Conservation (phyloP, 2,888 invertebrate genomes). For the Hirtodrosophila trivittata region DNA sequence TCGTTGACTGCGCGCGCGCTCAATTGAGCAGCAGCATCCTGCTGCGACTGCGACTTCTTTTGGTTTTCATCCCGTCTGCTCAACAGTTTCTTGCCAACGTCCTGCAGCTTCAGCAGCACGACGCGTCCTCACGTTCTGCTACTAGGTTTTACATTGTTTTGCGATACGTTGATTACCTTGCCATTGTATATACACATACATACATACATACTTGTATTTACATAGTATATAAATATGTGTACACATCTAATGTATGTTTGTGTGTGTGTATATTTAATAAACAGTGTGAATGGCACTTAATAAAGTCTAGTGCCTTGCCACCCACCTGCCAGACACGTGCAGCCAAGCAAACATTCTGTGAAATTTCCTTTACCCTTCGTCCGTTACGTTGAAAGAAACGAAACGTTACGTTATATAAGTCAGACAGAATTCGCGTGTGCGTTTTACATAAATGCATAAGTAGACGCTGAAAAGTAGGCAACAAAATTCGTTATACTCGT, state of each 20-base stretch:
- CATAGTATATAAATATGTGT: conserved; percentile 1
- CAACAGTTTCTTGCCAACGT: conserved; percentile 66
- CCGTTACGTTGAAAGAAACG: conserved; percentile 3
- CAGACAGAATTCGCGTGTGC: conserved; percentile 29
- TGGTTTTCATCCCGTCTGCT: conserved; percentile 36
- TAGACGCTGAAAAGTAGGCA: conserved; percentile 38
- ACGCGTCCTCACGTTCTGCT: conserved; percentile 45
- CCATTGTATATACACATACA: conserved; percentile 16
- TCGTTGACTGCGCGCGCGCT: conserved; percentile 51
- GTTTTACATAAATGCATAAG: conserved; percentile 17
- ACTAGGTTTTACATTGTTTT: conserved; percentile 16
- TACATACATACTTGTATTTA: conserved; percentile 6
- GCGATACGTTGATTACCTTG: conserved; percentile 25
- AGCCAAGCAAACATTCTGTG: conserved; percentile 5
- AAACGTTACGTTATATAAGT: conserved; percentile 49
- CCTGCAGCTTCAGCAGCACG: conserved; percentile 54
- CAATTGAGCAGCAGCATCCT: conserved; percentile 28
- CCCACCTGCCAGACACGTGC: conserved; percentile 27
- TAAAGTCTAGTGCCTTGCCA: conserved; percentile 9
- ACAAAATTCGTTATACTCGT: conserved; percentile 8
- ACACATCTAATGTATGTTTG: not conserved
- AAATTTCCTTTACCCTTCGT: conserved; percentile 14
- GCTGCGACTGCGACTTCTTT: conserved; percentile 8
- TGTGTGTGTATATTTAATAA: conserved; percentile 11
- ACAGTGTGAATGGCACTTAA: conserved; percentile 14